Conservation (phyloP, 2,888 invertebrate genomes). For the Drosophila sordidapex region DNA sequence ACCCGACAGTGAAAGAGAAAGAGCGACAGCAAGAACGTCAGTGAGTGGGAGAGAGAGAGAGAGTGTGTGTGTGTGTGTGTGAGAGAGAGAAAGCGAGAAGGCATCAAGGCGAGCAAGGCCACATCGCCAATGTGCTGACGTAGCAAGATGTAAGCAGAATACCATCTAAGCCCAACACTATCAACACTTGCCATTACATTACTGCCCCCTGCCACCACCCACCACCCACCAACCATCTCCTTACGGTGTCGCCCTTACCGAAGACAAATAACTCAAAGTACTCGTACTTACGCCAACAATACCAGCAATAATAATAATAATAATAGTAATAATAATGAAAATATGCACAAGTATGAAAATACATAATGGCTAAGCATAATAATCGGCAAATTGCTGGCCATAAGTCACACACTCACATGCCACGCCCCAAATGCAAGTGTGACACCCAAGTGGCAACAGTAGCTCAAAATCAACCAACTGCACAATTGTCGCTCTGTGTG, state of each 20-base stretch:
- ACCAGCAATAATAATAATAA: constrained; percentile 4
- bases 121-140: constrained; percentile 61
- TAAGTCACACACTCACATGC: neutral
- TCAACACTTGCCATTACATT: neutral
- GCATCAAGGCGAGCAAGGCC: constrained; percentile 11
- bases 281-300: constrained; percentile 2
- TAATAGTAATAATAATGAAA: constrained; percentile 12
- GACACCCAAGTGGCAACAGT: constrained; percentile 10
- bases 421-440: neutral
- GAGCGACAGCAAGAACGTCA: neutral
- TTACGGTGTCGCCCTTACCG: constrained; percentile 52
- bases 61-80: neutral
- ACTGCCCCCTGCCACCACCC: neutral
- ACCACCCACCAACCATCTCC: neutral
- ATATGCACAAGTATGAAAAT: neutral
- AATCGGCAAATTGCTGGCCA: constrained; percentile 13
- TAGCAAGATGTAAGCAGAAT: constrained; percentile 28
- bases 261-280: constrained; percentile 17
- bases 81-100: neutral
- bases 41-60: neutral
- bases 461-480: constrained; percentile 3
- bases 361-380: constrained; percentile 7
- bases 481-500: constrained; percentile 16
- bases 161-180: constrained; percentile 1
- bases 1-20: constrained; percentile 20